These are phyloP conservation scores for Myrmecophaga tridactyla DNA, from an alignment of 2,113 vertebrate species.

Conservation along the genomic window DNA sequence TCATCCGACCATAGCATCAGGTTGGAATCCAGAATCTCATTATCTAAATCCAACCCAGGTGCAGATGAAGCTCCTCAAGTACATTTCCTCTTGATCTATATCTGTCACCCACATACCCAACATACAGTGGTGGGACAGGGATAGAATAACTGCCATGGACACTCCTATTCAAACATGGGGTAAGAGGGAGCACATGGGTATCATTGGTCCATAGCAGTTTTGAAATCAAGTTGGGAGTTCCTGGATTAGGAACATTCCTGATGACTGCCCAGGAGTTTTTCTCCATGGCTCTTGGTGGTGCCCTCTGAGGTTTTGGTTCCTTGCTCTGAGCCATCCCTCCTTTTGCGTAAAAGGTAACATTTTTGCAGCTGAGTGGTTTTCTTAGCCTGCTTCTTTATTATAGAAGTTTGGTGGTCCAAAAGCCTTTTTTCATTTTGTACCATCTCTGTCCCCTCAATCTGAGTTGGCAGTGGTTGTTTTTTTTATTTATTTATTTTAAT, in stretches of 20 bases:
- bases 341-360: not conserved
- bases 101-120: not conserved
- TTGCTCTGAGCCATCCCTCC: not conserved
- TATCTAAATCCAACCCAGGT: not conserved
- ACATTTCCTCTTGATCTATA: not conserved
- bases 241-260: not conserved
- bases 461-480: no score
- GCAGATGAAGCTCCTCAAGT: not conserved
- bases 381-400: not conserved
- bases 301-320: not conserved
- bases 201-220: not conserved
- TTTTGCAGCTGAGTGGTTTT: not conserved
- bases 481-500: no score
- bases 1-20: not conserved
- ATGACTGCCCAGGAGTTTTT: not conserved
- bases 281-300: not conserved
- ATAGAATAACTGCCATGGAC: not conserved
- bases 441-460: not conserved
- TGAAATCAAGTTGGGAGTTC: not conserved
- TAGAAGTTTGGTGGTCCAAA: no score
- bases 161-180: not conserved
- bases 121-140: not conserved
- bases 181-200: not conserved
- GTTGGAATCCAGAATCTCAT: not conserved
- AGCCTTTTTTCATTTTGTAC: not conserved